A percentile compares a stretch with the other conserved stretches of the same genome.
Evolutionary conservation across 2,113 vertebrate genomes (phyloP).

Genomic region (Bombycilla garrulus): DNA sequence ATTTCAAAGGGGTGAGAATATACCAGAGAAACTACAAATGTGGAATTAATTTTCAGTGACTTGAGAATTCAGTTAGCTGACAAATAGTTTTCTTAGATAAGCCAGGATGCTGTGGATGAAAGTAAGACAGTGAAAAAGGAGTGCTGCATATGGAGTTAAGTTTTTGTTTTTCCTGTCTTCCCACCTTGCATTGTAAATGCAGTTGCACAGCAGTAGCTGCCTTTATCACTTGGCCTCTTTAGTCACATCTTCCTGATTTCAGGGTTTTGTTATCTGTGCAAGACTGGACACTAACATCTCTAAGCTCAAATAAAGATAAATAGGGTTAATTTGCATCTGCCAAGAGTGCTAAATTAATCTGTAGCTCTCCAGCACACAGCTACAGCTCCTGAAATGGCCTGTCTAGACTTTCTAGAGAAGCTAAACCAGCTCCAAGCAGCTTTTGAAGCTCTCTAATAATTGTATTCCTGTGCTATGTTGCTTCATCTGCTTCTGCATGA

Average conservation of each 20-base stretch:
- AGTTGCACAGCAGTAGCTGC: not conserved
- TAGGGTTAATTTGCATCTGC: not conserved
- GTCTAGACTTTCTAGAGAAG: not conserved
- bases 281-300: not conserved
- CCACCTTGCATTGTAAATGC: not conserved
- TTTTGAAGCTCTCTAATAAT: not conserved
- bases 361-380: not conserved
- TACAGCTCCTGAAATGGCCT: not conserved
- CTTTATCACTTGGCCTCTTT: not conserved
- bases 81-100: conserved; percentile 30
- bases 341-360: not conserved
- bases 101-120: not conserved
- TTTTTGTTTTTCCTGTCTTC: not conserved
- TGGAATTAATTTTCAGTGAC: conserved; percentile 50
- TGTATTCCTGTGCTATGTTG: not conserved
- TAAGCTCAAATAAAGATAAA: not conserved
- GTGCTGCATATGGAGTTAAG: not conserved
- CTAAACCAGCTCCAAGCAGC: not conserved
- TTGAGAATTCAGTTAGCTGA: conserved; percentile 33
- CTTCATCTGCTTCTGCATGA: not conserved
- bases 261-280: not conserved
- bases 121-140: not conserved
- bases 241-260: not conserved
- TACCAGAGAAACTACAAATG: not conserved
- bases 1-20: conserved; percentile 44